A percentile compares a stretch with the other conserved stretches of the same genome.
phyloP scores from a whole-genome alignment of 2,888 invertebrate species.

The Argyra leucocephala region DNA sequence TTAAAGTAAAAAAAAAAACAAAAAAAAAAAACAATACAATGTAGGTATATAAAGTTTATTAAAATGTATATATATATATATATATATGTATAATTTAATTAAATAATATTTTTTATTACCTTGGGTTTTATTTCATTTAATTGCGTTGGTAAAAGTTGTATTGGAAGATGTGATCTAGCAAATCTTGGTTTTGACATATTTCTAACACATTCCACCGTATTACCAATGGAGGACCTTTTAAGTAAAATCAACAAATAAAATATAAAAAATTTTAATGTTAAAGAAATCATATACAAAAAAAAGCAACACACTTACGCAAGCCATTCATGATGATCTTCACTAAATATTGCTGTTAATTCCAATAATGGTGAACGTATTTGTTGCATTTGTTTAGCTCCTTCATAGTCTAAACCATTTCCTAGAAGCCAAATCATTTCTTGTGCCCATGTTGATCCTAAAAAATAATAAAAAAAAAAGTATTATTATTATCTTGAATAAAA shows the following conservation, averaged over 20 bases:
- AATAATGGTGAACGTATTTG: slow-evolving; percentile 59
- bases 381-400: slow-evolving; percentile 53
- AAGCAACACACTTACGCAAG: slow-evolving; percentile 47
- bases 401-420: slow-evolving; percentile 67
- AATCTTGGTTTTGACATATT: slow-evolving; percentile 61
- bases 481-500: not conserved
- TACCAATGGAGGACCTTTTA: slow-evolving; percentile 46
- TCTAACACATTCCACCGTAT: slow-evolving; percentile 62
- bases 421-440: slow-evolving; percentile 92
- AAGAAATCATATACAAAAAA: slow-evolving; percentile 28
- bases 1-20: no score
- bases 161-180: slow-evolving; percentile 65
- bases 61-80: no score
- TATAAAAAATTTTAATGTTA: not conserved
- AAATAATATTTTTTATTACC: no score
- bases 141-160: slow-evolving; percentile 59
- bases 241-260: slow-evolving; percentile 15
- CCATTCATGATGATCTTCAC: slow-evolving; percentile 52
- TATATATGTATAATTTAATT: no score
- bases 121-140: slow-evolving; percentile 59
- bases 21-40: no score
- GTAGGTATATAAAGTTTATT: no score
- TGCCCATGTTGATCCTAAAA: slow-evolving; percentile 77
- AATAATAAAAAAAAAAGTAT: not conserved
- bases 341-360: slow-evolving; percentile 58